phyloP scores from a whole-genome alignment of 2,113 vertebrate genomes.

The Rhinogobius similis region DNA sequence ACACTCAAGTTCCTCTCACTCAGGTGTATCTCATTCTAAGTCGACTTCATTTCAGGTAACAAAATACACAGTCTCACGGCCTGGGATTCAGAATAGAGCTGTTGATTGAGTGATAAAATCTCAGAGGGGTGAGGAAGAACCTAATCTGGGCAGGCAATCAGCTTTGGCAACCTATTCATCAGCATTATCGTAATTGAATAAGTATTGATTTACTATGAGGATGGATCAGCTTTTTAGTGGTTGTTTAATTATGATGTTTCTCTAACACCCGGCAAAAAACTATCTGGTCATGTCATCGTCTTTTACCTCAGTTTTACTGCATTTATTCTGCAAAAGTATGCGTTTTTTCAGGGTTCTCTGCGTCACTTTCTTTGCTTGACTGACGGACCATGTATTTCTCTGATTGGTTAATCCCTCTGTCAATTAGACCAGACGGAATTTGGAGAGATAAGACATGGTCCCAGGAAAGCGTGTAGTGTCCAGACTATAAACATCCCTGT shows the following conservation, averaged over 20 bases:
- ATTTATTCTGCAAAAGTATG: too few species aligned
- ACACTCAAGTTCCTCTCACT: slow-evolving; percentile 48
- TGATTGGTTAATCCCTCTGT: neutral
- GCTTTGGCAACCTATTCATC: slow-evolving; percentile 19
- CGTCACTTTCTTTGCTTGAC: too few species aligned
- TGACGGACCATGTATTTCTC: too few species aligned
- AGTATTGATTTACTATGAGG: slow-evolving; percentile 31
- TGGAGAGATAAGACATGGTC: neutral
- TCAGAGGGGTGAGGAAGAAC: slow-evolving; percentile 25
- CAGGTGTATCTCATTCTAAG: slow-evolving; percentile 8
- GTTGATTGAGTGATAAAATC: slow-evolving; percentile 34
- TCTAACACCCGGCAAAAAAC: neutral
- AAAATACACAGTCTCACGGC: slow-evolving; percentile 18
- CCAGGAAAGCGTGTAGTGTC: neutral
- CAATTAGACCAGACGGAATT: neutral
- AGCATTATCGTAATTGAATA: slow-evolving; percentile 45
- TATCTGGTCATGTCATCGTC: too few species aligned
- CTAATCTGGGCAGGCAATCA: slow-evolving; percentile 25
- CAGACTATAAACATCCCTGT: neutral
- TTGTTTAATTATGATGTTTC: neutral
- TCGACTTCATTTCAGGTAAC: slow-evolving; percentile 53
- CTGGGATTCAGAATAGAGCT: slow-evolving; percentile 32
- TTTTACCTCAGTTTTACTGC: too few species aligned
- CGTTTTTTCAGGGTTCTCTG: too few species aligned
- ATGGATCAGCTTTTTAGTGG: neutral